Conservation (phyloP, 2,113 vertebrate species). For the Tragulus kanchil region DNA sequence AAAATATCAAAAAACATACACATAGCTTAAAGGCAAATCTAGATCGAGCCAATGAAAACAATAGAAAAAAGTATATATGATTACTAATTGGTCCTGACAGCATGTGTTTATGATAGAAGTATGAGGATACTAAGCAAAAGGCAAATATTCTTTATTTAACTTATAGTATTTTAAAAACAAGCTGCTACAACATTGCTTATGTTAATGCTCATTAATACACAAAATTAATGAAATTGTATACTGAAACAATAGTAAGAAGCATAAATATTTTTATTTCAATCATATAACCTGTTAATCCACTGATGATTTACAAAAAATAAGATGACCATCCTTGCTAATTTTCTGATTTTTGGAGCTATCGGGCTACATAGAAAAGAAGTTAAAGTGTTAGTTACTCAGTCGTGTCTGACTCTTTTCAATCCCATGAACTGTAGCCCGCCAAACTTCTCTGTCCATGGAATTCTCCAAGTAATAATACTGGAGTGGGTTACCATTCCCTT, state of each 20-base stretch:
- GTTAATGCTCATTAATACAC: constrained; percentile 53
- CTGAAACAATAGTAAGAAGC: neutral
- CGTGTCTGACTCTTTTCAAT: neutral
- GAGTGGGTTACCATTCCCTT: neutral
- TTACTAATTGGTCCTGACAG: constrained; percentile 27
- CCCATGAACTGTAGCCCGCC: neutral
- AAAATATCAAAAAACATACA: constrained; percentile 73
- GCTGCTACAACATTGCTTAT: neutral
- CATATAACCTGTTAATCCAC: neutral
- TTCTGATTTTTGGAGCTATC: constrained; percentile 27
- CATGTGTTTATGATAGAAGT: neutral
- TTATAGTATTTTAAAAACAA: neutral
- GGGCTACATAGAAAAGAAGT: neutral
- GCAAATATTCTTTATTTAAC: neutral
- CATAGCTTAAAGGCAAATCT: constrained; percentile 76
- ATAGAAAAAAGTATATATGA: constrained; percentile 57
- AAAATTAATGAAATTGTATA: constrained; percentile 38
- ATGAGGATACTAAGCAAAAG: neutral
- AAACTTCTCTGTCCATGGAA: neutral
- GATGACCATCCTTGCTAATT: neutral
- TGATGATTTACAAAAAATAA: constrained; percentile 58
- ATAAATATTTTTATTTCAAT: constrained; percentile 22
- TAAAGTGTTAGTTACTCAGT: neutral
- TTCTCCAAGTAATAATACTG: neutral
- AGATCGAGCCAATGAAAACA: constrained; percentile 73